These are phyloP conservation scores for Phymanthus crucifer DNA, from an alignment of 92 coral and sea anemone genomes.

Conservation along the genomic window DNA sequence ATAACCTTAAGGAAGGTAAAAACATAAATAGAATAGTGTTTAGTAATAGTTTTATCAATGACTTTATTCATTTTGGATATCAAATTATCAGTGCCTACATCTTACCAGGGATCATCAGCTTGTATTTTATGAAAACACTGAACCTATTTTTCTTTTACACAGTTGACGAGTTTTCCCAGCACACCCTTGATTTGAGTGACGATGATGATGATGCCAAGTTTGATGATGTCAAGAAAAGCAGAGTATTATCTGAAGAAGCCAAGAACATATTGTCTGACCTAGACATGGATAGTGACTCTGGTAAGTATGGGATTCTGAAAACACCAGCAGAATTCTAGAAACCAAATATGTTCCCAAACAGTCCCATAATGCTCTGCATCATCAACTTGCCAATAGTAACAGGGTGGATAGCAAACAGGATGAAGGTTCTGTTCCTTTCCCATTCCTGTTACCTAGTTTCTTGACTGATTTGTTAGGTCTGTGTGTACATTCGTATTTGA, in stretches of 20 bases:
- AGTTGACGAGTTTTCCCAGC: conserved; percentile 46
- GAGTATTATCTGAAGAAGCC: conserved; percentile 81
- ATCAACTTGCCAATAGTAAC: too few relatives aligned
- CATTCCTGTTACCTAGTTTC: background rate
- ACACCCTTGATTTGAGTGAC: conserved; percentile 32
- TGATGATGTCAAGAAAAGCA: conserved; percentile 53
- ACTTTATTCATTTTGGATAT: too few relatives aligned
- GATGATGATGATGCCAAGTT: conserved; percentile 30
- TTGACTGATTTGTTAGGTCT: background rate
- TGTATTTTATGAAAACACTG: background rate
- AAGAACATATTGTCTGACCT: conserved; percentile 82
- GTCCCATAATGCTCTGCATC: too few relatives aligned
- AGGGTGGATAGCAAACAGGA: too few relatives aligned
- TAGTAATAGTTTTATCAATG: too few relatives aligned
- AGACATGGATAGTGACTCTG: conserved; percentile 77
- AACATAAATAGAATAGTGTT: too few relatives aligned
- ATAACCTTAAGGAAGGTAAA: background rate
- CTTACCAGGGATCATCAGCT: too few relatives aligned
- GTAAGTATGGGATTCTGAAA: conserved; percentile 22
- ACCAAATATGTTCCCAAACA: too few relatives aligned
- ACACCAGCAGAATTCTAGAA: too few relatives aligned
- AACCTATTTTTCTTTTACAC: background rate
- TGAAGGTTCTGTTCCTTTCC: background rate
- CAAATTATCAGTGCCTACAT: too few relatives aligned
- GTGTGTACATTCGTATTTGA: background rate